phyloP scores from a whole-genome alignment of 2,797 vertebrate genomes.

The Esox lucius region DNA sequence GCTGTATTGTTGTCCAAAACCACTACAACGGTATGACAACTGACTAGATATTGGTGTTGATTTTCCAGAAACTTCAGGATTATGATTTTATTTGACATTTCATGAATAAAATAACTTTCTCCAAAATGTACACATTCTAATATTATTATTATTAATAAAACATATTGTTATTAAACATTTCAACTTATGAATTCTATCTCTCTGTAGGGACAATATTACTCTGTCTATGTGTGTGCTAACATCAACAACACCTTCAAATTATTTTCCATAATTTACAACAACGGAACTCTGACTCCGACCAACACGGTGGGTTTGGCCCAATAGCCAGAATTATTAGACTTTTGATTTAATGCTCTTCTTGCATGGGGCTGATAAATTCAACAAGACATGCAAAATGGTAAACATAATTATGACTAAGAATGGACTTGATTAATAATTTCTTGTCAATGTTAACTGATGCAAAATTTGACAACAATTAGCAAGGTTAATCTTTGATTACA shows the following conservation, averaged over 20 bases:
- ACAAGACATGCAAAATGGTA: neutral
- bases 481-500: neutral
- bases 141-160: neutral
- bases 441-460: too few species aligned
- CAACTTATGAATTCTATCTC: neutral
- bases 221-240: conserved; percentile 4
- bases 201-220: neutral
- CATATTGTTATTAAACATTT: neutral
- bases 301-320: neutral
- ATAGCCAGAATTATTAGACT: neutral
- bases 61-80: neutral
- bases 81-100: too few species aligned
- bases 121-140: too few species aligned
- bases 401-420: neutral
- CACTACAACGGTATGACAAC: too few species aligned
- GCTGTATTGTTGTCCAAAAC: too few species aligned
- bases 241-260: neutral
- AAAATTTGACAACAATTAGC: neutral
- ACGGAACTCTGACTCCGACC: fast-evolving
- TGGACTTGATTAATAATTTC: neutral
- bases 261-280: neutral
- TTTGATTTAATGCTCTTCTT: neutral
- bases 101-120: too few species aligned
- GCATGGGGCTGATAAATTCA: neutral
- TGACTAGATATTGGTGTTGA: too few species aligned